Base-by-base conservation (phyloP, 2,797 vertebrate genomes). In the Dermochelys coriacea region DNA sequence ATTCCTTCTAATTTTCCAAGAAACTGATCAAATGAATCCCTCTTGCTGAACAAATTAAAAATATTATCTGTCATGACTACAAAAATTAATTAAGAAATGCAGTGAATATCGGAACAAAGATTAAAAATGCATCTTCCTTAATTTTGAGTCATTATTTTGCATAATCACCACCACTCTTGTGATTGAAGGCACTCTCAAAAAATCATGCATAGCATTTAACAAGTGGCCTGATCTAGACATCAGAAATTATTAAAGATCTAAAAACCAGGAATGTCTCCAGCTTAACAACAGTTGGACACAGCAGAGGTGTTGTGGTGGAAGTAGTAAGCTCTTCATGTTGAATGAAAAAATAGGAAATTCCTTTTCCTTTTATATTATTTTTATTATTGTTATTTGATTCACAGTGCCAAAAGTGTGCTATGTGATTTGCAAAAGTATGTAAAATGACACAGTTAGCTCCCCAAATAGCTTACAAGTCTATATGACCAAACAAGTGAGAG, bases 21-120 rank as follows among this genome's bases (percentile, higher is more conserved):
- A 97, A 98, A 95, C 84, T 95, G 96, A 97, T 97, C 93, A 97
- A 95, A 97, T 91, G 11, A 95, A 95, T 93, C 52, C 45, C 41
- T 97, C 64, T 94, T 95, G 85, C 90, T 96, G 95, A 97, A 97
- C 80, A 97, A 95, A 97, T 94, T 93, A 95, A 97, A 98, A 97
- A 96, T 97, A 97, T 97, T 97, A 96, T 90, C 94, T 96, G 77
- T 97, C 91, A 91, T 61, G 80, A 95, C 87, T 94, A 97, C 77
- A 93, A 97, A 96, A 97, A 90, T 49, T 97, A 97, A 97, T 97
- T 96, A 98, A 94, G 54, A 97, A 97, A 79, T 94, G 54, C 3
- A 0, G 25, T 81, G 29, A 92, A 79, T 79, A 88, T 85, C 81
- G 21, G 86, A 94, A 94, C 80, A 96, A 96, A 91, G 88, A 97